phyloP scores from a whole-genome alignment of 2,113 vertebrate genomes.

The Leptosomus discolor region DNA sequence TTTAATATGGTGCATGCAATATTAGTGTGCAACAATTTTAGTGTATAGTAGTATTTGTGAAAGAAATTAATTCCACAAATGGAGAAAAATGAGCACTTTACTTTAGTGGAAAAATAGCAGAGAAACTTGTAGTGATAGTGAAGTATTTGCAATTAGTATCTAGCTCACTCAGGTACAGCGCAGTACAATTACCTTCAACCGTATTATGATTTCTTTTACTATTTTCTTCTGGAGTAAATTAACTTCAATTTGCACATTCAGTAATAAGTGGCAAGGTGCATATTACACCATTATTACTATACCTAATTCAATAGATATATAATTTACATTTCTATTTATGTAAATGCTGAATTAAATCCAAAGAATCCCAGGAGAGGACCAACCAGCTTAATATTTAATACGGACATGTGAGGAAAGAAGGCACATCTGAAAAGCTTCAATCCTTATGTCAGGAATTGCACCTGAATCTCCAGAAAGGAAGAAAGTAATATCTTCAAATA shows the following conservation, averaged over 20 bases:
- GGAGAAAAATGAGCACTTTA: not conserved
- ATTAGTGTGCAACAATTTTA: not conserved
- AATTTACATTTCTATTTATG: constrained; percentile 33
- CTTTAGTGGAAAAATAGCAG: not conserved
- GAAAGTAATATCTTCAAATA: not conserved
- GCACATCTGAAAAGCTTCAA: not conserved
- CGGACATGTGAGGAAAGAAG: not conserved
- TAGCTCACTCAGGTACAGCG: not conserved
- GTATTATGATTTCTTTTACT: not conserved
- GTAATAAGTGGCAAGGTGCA: not conserved
- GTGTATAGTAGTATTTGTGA: not conserved
- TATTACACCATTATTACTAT: constrained; percentile 22
- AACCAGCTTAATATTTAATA: not conserved
- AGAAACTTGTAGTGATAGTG: not conserved
- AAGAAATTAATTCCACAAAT: not conserved
- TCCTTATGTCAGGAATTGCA: not conserved
- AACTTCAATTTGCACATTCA: constrained; percentile 33
- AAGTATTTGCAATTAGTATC: not conserved
- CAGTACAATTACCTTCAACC: not conserved
- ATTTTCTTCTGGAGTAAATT: constrained; percentile 30
- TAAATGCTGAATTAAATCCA: constrained; percentile 15
- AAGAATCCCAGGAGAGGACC: not conserved
- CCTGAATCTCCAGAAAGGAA: not conserved
- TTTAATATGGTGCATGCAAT: not conserved
- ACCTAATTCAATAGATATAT: not conserved